Base-by-base conservation (phyloP, 2,888 invertebrate species). In the Habroteleia sp. region DNA sequence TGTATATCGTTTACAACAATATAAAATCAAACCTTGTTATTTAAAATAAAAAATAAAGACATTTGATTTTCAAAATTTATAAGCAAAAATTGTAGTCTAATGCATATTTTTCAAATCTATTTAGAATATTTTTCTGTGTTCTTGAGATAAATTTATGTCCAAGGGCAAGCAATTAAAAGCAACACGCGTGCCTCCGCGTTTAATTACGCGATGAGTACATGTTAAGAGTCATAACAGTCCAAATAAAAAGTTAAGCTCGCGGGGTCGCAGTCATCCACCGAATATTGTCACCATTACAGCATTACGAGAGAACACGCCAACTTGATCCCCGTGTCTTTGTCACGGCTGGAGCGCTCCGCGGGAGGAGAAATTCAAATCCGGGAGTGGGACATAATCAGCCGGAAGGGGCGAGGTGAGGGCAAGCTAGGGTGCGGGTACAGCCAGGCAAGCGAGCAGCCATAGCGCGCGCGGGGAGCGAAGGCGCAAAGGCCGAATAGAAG, bases 321-420 rank as follows among this genome's bases (percentile, higher is more conserved):
- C 33, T 46, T 56, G 71, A 71, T 56, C 54, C 63, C 71, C 20
- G 71, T 63, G 56, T 63, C 71, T 71, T 71, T 56, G 71, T 71
- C 71, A 63, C 60, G 63, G 56, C 71, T 48, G 54, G 44, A 62
- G 62, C 27, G 37, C 37, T 25, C 14, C 41, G 42, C 58, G 62
- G 46, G 60, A 62, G 71, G 71, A 71, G 62, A 62, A 56, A 48
- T 48, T 25, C 33, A 41, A 56, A 63, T 63, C 62, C 71, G 71
- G 56, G 71, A 71, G 71, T 71, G 71, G 71, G 62, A 63, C 48
- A 63, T 71, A 63, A 71, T 63, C 63, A 71, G 71, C 71, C 71
- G 71, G 71, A 71, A 71, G 62, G 71, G 71, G 71, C 62, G 69
- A 52, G 69, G 69, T 60, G 69, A 69, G 52, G 68, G 68, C 50